These are phyloP conservation scores for Cololabis saira DNA, from an alignment of 2,113 vertebrate species.

Conservation along the genomic window DNA sequence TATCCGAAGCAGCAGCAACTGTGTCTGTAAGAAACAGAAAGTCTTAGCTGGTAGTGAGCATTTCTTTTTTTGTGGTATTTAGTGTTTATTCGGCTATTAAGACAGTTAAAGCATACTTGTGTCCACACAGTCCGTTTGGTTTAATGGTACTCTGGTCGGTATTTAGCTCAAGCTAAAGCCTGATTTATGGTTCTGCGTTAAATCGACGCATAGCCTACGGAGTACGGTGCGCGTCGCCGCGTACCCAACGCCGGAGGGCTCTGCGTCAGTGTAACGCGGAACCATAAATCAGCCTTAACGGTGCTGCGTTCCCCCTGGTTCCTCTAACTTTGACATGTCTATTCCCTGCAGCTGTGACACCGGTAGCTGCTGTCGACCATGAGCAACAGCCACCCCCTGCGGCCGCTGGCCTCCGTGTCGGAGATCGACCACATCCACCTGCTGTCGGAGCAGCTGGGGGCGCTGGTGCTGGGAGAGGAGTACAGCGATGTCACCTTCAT, in stretches of 20 bases:
- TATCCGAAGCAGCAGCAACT: slow-evolving; percentile 32
- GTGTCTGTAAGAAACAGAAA: slow-evolving; percentile 41
- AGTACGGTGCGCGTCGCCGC: too few relatives aligned
- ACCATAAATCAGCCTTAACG: too few relatives aligned
- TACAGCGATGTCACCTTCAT: slow-evolving; percentile 98
- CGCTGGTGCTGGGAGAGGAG: slow-evolving; percentile 92
- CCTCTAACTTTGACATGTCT: too few relatives aligned
- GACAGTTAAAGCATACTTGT: background rate
- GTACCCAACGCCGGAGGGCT: too few relatives aligned
- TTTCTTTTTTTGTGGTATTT: background rate
- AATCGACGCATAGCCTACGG: too few relatives aligned
- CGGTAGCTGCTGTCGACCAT: slow-evolving; percentile 81
- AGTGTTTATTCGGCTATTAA: background rate
- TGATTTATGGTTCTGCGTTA: too few relatives aligned
- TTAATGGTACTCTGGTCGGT: background rate
- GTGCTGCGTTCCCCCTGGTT: too few relatives aligned
- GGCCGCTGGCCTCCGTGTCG: slow-evolving; percentile 90
- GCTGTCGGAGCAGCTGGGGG: slow-evolving; percentile 96
- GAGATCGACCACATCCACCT: slow-evolving; percentile 98
- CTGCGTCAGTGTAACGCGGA: too few relatives aligned
- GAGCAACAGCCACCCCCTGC: slow-evolving; percentile 96
- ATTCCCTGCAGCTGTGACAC: slow-evolving; percentile 69
- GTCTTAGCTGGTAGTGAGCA: background rate
- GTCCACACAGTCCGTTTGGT: background rate
- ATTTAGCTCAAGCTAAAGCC: slow-evolving; percentile 34